Base-by-base conservation (phyloP, 2,113 vertebrate species). In the Agelaius tricolor region DNA sequence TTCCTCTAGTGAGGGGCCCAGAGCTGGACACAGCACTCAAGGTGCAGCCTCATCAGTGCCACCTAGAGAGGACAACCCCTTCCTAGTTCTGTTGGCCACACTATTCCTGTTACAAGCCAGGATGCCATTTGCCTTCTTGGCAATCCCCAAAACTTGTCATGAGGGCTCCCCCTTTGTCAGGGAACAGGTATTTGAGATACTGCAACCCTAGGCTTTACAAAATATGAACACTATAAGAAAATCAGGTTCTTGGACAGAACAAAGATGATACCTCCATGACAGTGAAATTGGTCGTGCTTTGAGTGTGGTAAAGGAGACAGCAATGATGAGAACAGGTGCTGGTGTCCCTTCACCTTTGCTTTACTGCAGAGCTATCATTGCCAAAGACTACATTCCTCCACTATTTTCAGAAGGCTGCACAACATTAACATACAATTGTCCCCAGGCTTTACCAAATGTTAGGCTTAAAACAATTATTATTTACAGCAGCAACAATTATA, bases 21-120 rank as follows among this genome's bases (percentile, higher is more conserved):
- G 39, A 88, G 73, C 6, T 39, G 39, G 55, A 37, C 7, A 5
- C 18, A 65, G 3, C 1, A 19, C 5, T 63, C 0, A 0, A 73
- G 13, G 7, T 49, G 14, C 0, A 1, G 10, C 39, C 26, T 73
- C 55, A 37, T 11, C 19, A 61, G 19, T 15, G 39, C 14, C 16
- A 6, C 12, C 6, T 1, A 39, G 4, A 51, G 11, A 14, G 5
- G 20, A 4, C 14, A 41, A 26, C 9, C 11, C 20, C 30, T 27
- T 22, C 31, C 16, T 54, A 1, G 2, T 44, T 27, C 19, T 35
- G 37, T 21, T 79, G 43, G 19, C 18, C 30, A 20, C 37, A 5
- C 30, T 33, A 3, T 13, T 69, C 16, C 37, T 79, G 7, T 58
- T 52, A 19, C 12, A 71, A 15, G 12, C 7, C 52, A 41, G 24